Base-by-base conservation (phyloP, 2,888 invertebrate genomes). In the Lasioglossum marginatum region DNA sequence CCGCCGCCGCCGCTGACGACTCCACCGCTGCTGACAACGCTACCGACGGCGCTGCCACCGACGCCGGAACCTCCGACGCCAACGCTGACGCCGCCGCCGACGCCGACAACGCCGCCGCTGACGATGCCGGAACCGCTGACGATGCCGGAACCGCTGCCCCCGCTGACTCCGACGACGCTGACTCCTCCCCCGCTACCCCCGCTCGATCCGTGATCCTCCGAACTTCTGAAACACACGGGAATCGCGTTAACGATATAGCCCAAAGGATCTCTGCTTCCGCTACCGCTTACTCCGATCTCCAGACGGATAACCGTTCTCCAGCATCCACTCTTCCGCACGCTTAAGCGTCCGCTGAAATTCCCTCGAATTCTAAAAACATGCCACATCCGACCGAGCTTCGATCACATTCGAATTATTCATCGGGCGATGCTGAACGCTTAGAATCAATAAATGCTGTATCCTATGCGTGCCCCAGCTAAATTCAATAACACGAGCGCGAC, bases 151-250 rank as follows among this genome's bases (percentile, higher is more conserved):
- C 68, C 45, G 66, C 75, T 72, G 70, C 76, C 83, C 23, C 78
- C 77, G 66, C 79, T 79, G 77, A 82, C 81, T 80, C 86, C 52
- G 10, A 52, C 52, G 52, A 52, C 89, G 60, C 85, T 74, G 57
- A 87, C 90, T 79, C 89, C 92, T 80, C 91, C 92, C 27, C 77
- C 66, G 70, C 71, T 72, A 40, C 87, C 40, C 68, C 77, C 75
- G 76, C 70, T 74, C 86, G 93, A 89, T 92, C 94, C 94, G 86
- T 94, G 94, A 93, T 94, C 94, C 93, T 94, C 94, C 87, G 94
- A 93, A 92, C 93, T 94, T 92, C 95, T 94, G 93, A 79, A 93
- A 94, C 87, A 87, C 37, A 37, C 70, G 45, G 77, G 63, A 73
- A 52, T 72, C 43, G 45, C 45, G 72, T 81, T 77, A 79, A 57